Conservation (phyloP, 37 sponge, comb jelly and placozoan genomes). For the Axinella damicornis region DNA sequence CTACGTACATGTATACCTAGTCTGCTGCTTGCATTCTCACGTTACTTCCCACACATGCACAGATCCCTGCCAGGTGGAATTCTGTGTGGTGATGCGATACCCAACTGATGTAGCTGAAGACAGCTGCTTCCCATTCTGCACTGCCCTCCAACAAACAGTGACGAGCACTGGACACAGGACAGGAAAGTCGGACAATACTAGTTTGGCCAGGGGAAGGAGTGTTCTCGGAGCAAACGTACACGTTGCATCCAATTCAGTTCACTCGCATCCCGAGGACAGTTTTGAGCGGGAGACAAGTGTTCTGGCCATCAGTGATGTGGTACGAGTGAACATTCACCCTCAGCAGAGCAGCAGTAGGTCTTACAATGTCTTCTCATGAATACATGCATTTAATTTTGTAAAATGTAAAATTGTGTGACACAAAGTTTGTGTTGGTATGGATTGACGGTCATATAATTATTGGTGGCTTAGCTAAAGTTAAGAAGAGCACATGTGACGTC, state of each 20-base stretch:
- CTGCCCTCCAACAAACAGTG: not conserved
- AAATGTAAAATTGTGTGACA: no score
- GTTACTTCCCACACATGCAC: not conserved
- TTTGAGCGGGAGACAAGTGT: constrained; percentile 7
- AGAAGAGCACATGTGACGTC: no score
- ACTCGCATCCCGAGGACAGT: constrained; percentile 43
- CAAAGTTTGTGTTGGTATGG: no score
- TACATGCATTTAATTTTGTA: no score
- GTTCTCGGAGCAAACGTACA: no score
- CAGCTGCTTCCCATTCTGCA: constrained; percentile 16
- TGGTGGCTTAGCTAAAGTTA: no score
- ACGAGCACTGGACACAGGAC: not conserved
- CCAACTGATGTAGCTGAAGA: constrained; percentile 39
- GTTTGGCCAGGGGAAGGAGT: not conserved
- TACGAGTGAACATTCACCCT: constrained; percentile 53
- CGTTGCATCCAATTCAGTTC: constrained; percentile 2
- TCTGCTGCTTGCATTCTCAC: not conserved
- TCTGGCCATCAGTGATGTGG: constrained; percentile 46
- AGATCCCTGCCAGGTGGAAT: constrained; percentile 71
- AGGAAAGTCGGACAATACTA: not conserved
- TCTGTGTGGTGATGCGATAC: constrained; percentile 49
- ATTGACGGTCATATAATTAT: no score
- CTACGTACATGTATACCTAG: constrained; percentile 8
- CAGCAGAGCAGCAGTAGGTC: constrained; percentile 20
- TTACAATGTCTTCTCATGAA: constrained; percentile 43